A percentile compares a stretch with the other conserved stretches of the same genome.
phyloP scores from a whole-genome alignment of 2,797 vertebrate species.

The Paedocypris micromegethes region DNA sequence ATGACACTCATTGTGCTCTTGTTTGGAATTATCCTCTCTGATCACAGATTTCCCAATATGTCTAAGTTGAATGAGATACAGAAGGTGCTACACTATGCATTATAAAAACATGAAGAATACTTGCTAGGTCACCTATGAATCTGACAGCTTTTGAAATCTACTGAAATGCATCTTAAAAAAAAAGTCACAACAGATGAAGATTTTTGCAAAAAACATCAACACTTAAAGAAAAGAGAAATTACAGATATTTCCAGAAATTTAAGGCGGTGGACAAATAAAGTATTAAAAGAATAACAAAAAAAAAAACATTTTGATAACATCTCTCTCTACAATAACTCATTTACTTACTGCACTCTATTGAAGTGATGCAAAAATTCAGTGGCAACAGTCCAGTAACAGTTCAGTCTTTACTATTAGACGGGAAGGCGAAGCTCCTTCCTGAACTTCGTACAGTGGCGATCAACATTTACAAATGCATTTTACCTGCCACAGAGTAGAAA shows the following conservation, averaged over 20 bases:
- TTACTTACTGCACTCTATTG: slow-evolving; percentile 53
- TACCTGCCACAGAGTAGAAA: slow-evolving; percentile 67
- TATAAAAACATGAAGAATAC: slow-evolving; percentile 76
- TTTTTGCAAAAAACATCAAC: slow-evolving; percentile 66
- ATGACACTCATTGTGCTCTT: slow-evolving; percentile 77
- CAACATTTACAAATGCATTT: slow-evolving; percentile 68
- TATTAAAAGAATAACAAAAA: slow-evolving; percentile 49
- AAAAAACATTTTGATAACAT: slow-evolving; percentile 52
- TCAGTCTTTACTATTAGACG: slow-evolving; percentile 63
- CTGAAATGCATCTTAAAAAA: slow-evolving; percentile 64
- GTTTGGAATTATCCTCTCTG: slow-evolving; percentile 68
- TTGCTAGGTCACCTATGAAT: slow-evolving; percentile 72
- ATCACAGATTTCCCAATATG: slow-evolving; percentile 67
- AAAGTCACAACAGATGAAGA: slow-evolving; percentile 68
- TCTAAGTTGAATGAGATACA: slow-evolving; percentile 71
- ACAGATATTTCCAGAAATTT: slow-evolving; percentile 72
- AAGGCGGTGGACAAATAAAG: slow-evolving; percentile 68
- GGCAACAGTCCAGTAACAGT: slow-evolving; percentile 66
- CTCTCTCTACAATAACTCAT: slow-evolving; percentile 53
- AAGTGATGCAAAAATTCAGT: slow-evolving; percentile 71
- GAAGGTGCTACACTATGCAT: slow-evolving; percentile 79
- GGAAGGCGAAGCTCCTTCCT: slow-evolving; percentile 40
- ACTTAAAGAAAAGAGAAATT: slow-evolving; percentile 64
- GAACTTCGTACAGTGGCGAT: slow-evolving; percentile 54
- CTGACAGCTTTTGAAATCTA: slow-evolving; percentile 69